Evolutionary conservation across 1,140 invertebrate species (phyloP), one percentile per base, ranked within the genome.

Genomic region (Sweltsa coloradensis): DNA sequence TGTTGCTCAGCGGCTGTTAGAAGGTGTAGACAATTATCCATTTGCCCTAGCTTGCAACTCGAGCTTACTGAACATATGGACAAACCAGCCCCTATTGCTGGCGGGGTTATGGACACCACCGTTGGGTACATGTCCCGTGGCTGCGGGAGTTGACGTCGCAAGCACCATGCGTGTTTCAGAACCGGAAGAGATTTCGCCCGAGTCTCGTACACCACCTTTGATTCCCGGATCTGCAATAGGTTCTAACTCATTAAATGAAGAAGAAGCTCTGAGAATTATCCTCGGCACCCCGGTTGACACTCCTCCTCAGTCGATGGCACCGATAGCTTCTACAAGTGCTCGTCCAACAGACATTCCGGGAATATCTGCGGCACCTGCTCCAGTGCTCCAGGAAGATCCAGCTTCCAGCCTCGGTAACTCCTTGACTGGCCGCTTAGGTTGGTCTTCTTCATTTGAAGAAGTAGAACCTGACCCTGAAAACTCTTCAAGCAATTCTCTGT

Each of bases 11-110:
- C 73, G 75, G 54, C 66, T 87, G 5, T 67, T 93, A 29, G 79
- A 85, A 58, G 85, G 80, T 27, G 60, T 93, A n/a, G 83, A 88
- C 57, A 68, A 73, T 22, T 77, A 81, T 59, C 65, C 72, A 22
- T 94, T 96, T 60, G 73, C 84, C 47, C 64, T 96, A 45, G 84
- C 86, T 2, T 84, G 76, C 50, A 95, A 95, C 70, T 88, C 87
- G 0, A 89, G 84, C 58, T 61, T 92, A 5, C 65, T 97, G 0
- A 97, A 97, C 66, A 76, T 75, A 29, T 97, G 92, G 92, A 82
- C 81, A 0, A 79, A 78, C 51, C 78, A 79, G n/a, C 83, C 91
- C 2, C 62, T 97, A 4, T 69, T 85, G 53, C 67, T 94, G 47
- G 81, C 89, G 16, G 89, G 89, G 13, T 69, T 93, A 24, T 90